Evolutionary conservation across 2,888 invertebrate genomes (phyloP), one percentile per base, ranked within the genome.

Genomic region (Heliconius ethilla): DNA sequence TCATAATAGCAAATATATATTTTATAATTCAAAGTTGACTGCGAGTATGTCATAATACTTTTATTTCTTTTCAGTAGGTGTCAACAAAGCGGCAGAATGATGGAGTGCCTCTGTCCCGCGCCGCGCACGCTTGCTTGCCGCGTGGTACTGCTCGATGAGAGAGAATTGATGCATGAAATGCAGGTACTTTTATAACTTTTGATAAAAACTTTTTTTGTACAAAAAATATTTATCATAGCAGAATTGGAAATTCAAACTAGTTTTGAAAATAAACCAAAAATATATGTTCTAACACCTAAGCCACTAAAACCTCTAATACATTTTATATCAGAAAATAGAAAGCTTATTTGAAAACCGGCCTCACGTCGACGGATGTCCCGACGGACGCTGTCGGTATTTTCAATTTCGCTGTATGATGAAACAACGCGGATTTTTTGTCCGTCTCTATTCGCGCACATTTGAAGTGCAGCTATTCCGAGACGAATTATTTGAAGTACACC

Each of bases 161-260:
- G 98, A 87, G 98, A 98, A 89, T 96, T 98, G 81, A 95, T 98
- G 83, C 97, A 98, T 89, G 98, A 98, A 92, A 96, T 98, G 87
- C 97, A 97, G 96, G 98, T 98, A 92, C 95, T 62, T 66, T 95
- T 89, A 75, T 65, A 72, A 40, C 59, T 78, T 70, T 33, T 76
- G 40, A 70, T 69, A 63, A 63, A 25, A 51, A 29, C 9, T 37
- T 70, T 22, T 27, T 9, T 29, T n/a, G 6, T 10, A 22, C 6
- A 5, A 10, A 69, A 40, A 25, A 40, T 25, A 25, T 3, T 37
- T 13, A n/a, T 22, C 18, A 4, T 11, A n/a, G 13, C 7, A 13
- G 27, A 63, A 74, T 40, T 40, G 2, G 11, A 29, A 45, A 18
- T 40, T 7, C 5, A 29, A 11, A 45, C 0, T 45, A 27, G 2